These are phyloP conservation scores for Prionchulus punctatus DNA, from an alignment of 2,888 invertebrate genomes.

Conservation along the genomic window DNA sequence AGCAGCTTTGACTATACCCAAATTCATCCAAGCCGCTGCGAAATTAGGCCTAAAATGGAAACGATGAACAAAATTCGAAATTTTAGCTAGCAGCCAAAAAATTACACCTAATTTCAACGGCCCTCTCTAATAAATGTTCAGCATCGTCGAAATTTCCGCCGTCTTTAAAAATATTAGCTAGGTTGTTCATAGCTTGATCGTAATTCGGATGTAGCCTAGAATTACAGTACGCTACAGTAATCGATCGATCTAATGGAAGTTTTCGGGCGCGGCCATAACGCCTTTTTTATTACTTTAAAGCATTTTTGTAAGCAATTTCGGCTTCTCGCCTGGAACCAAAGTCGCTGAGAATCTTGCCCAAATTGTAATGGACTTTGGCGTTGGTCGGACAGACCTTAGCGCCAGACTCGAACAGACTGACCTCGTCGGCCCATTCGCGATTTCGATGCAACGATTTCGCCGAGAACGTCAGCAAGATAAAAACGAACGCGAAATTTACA, in stretches of 20 bases:
- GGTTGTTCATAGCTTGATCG: conserved; percentile 82
- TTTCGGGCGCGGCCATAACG: too few species aligned
- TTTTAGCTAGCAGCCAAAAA: too few species aligned
- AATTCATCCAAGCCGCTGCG: conserved; percentile 94
- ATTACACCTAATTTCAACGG: conserved; percentile 55
- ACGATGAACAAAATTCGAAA: background rate
- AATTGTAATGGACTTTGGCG: conserved; percentile 75
- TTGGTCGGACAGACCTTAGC: conserved; percentile 74
- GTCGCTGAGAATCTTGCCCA: conserved; percentile 80
- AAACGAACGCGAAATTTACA: background rate
- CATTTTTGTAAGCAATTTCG: conserved; percentile 56
- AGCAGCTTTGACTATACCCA: conserved; percentile 73
- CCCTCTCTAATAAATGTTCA: conserved; percentile 52
- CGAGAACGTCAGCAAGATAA: background rate
- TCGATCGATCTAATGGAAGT: too few species aligned
- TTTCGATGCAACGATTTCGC: conserved; percentile 23
- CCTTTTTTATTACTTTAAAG: conserved; percentile 54
- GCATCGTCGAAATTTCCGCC: conserved; percentile 52
- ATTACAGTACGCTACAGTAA: too few species aligned
- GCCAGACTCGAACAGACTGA: conserved; percentile 58
- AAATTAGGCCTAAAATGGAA: conserved; percentile 53
- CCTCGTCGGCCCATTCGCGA: conserved; percentile 61
- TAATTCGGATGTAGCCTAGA: conserved; percentile 56
- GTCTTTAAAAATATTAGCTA: conserved; percentile 67
- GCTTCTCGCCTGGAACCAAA: too few species aligned